phyloP scores from a whole-genome alignment of 2,888 invertebrate genomes.

The Ernsta delagoae region DNA sequence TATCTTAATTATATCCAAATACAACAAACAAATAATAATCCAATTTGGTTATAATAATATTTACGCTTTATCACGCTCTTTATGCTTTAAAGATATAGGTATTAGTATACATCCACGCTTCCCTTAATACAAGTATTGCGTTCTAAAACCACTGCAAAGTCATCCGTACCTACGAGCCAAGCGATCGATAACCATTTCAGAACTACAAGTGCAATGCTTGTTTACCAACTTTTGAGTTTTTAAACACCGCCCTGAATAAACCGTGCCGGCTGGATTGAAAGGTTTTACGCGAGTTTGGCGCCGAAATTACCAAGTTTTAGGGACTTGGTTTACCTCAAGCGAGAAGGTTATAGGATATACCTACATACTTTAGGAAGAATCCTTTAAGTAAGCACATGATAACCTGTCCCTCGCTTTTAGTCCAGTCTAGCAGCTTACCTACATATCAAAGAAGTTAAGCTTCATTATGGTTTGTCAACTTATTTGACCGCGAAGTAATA shows the following conservation, averaged over 20 bases:
- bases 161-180: not conserved
- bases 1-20: too few relatives aligned
- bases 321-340: not conserved
- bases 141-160: slow-evolving; percentile 1
- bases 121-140: not conserved
- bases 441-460: too few relatives aligned
- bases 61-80: too few relatives aligned
- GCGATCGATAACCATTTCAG: slow-evolving; percentile 12
- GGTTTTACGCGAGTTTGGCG: slow-evolving; percentile 8
- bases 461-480: too few relatives aligned
- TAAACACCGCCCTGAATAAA: slow-evolving; percentile 11
- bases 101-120: not conserved
- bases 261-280: not conserved
- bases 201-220: slow-evolving; percentile 9
- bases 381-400: too few relatives aligned
- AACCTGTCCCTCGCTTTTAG: too few relatives aligned
- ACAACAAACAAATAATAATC: too few relatives aligned
- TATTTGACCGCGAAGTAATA: too few relatives aligned
- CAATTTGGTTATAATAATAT: too few relatives aligned
- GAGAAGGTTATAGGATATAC: too few relatives aligned
- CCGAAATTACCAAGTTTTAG: not conserved
- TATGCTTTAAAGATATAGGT: not conserved
- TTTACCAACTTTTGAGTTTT: slow-evolving; percentile 19
- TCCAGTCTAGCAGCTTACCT: too few relatives aligned
- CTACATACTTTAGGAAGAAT: too few relatives aligned